Base-by-base conservation (phyloP, 2,113 vertebrate genomes). In the Bostrychus sinensis region DNA sequence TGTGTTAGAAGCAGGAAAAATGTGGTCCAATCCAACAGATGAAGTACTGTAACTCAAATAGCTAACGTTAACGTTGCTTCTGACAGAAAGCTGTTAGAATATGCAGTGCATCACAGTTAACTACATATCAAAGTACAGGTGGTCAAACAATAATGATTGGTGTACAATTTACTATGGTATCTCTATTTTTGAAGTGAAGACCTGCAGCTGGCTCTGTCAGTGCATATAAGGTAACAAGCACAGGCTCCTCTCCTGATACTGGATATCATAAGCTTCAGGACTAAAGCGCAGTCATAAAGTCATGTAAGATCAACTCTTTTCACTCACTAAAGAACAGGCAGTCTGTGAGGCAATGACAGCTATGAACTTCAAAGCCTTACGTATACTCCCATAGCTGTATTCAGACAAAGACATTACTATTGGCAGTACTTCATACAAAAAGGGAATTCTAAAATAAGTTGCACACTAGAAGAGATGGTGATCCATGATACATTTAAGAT, bases 171-270 rank as follows among this genome's bases (percentile, higher is more conserved):
- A 5, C 5, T 32, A 1, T 32, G 1, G 8, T 32, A 32, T 32
- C 30, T 32, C 30, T 32, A 8, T 32, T 32, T 30, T 32, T 7
- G 5, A 1, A 32, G 30, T 32, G 46, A 0, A 1, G 23, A 25
- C 77, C 84, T 81, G 73, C 23, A 86, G 78, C 67, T 69, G 71
- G 73, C 67, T 66, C 75, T 86, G 66, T 77, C 63, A 73, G 32
- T 38, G 54, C 69, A 70, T 22, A 14, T 1, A 60, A 78, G 56
- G 14, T 48, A 16, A 4, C 34, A 59, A 34, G 20, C 22, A 42
- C 26, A 37, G 46, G n/a, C 28, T 61, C n/a, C 51, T 41, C 65
- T 56, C 38, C 20, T 50, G 26, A 39, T 19, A 54, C 30, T 59
- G 55, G 41, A 74, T 30, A 66, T 75, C 42, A 57, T 32, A 57